Evolutionary conservation across 1,140 invertebrate genomes (phyloP), one percentile per base, ranked within the genome.

Genomic region (Wiebesia pumilae): DNA sequence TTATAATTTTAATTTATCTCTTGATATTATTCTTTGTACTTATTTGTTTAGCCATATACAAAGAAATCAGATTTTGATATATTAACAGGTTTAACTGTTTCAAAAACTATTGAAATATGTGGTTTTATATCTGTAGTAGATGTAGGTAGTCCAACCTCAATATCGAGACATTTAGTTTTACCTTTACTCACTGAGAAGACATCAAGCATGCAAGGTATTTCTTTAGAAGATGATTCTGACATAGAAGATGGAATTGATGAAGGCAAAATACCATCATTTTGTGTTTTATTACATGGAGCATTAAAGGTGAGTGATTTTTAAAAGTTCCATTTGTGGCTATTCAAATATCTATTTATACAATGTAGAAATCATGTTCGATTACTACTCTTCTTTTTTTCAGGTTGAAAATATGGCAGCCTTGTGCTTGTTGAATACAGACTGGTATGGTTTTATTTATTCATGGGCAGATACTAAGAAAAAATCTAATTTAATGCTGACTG

Each of bases 401-500:
- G 95, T 97, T 69, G 97, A 98, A 94, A 97, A 97, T 90, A 96
- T 97, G 95, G 96, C 96, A 51, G 97, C 97, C 0, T 92, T 98
- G 58, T 97, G 97, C 80, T 91, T 95, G 12, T 93, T 98, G 10
- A 97, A 96, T 21, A 95, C 96, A 2, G 96, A 98, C 88, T 99
- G 98, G 98, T 99, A 96, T 94, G 98, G 98, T 43, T 97, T 99
- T 88, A 95, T 99, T 77, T 98, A 98, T 91, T 98, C 98, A 0
- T 99, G 97, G 96, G 97, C 98, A 14, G 98, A 99, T 91, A 97
- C 96, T 47, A 98, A 99, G 90, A 99, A 99, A 90, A 98, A 99
- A 91, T 99, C 98, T 0, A 99, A 98, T 93, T 93, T 99, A 19
- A 97, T 99, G 96, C 93, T 99, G 12, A 98, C 97, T 21, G 94